Base-by-base conservation (phyloP, 2,888 invertebrate genomes). In the Hofmannophila pseudospretella region DNA sequence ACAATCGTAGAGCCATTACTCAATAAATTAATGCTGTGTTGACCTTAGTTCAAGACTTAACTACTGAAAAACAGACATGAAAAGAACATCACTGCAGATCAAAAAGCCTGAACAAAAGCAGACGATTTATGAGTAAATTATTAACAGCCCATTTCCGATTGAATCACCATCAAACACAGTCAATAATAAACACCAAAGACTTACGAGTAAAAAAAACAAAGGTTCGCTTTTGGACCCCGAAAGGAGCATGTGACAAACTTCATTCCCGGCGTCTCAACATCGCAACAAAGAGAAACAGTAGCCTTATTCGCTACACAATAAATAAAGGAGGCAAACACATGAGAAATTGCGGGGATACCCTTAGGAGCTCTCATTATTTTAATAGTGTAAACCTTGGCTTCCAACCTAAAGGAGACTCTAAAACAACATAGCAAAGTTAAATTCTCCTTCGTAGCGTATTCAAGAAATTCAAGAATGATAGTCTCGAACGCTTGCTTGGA, bases 301-400 rank as follows among this genome's bases (percentile, higher is more conserved):
- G 79, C 74, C 63, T 68, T 71, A 70, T 72, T 73, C 67, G 67
- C 66, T 56, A 58, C 62, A 73, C 67, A 67, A 82, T 79, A 81
- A 81, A 81, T 78, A 81, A 79, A 75, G 65, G 61, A 69, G 54
- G 61, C 66, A 69, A 78, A 74, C 77, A 76, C 71, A 77, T 68
- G 79, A 81, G 79, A 79, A 79, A 82, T 79, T 77, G 75, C 76
- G 55, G 62, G 70, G 71, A 69, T 73, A 75, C 76, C 77, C 76
- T 74, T 63, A 74, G 74, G 75, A 75, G 69, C 56, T 63, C 75
- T 77, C 79, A 80, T 81, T 80, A 84, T 79, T 81, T 78, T 79
- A 80, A 80, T 76, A 73, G 73, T 74, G 60, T 74, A 70, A 76
- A 74, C 52, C 49, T 39, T 3, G 5, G 13, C 8, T 9, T 31